Percentiles rank a stretch among this genome's conserved stretches.
phyloP scores from a whole-genome alignment of 2,888 invertebrate genomes.

The Pogonocherus hispidulus region DNA sequence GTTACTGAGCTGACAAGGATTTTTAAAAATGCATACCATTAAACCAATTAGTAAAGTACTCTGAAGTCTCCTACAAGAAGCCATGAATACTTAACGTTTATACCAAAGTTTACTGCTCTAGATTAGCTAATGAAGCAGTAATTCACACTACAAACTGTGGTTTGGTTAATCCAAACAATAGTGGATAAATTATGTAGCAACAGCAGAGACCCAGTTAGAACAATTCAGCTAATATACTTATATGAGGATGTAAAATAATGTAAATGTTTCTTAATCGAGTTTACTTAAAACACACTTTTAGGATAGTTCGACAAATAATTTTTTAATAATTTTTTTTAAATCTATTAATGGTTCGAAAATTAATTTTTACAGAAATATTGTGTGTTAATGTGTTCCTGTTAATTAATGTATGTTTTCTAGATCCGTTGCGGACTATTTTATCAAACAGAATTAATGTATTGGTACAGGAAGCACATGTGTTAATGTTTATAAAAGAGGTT shows the following conservation, averaged over 20 bases:
- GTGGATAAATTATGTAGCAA: slow-evolving; percentile 59
- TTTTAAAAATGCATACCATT: slow-evolving; percentile 19
- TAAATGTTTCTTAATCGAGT: background rate
- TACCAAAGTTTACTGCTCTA: slow-evolving; percentile 39
- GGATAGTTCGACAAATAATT: no score
- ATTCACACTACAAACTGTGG: slow-evolving; percentile 58
- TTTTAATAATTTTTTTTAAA: no score
- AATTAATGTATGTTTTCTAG: no score
- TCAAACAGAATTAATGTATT: no score
- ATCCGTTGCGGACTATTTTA: no score
- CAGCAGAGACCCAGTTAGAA: slow-evolving; percentile 54
- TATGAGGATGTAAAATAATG: background rate
- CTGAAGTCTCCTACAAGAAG: slow-evolving; percentile 15
- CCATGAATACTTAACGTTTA: slow-evolving; percentile 45
- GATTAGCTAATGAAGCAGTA: slow-evolving; percentile 58
- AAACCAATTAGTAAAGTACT: slow-evolving; percentile 19
- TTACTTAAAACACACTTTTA: no score
- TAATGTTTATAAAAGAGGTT: no score
- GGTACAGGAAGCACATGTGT: no score
- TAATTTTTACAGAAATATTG: no score
- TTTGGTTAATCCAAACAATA: slow-evolving; percentile 61
- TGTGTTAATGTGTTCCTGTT: no score
- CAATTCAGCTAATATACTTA: slow-evolving; percentile 61
- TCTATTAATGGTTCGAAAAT: no score
- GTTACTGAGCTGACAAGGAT: background rate